These are phyloP conservation scores for Ochlodes sylvanus DNA, from an alignment of 2,888 invertebrate species.

Conservation along the genomic window DNA sequence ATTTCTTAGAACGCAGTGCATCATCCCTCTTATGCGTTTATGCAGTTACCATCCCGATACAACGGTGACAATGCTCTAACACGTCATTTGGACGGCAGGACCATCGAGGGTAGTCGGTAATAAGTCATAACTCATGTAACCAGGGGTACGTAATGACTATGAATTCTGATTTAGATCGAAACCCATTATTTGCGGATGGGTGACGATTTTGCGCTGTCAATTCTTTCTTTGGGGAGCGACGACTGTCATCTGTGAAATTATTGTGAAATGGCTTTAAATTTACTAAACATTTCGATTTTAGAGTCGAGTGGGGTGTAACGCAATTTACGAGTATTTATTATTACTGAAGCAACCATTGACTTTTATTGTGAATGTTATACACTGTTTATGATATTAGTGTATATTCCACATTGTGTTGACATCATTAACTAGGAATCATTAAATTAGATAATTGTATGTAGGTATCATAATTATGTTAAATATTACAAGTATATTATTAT, in stretches of 20 bases:
- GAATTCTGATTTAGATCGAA: conserved; percentile 70
- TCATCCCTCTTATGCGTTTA: conserved; percentile 31
- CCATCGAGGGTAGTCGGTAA: conserved; percentile 66
- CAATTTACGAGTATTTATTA: too few relatives aligned
- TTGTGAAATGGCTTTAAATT: conserved; percentile 59
- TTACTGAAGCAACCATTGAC: too few relatives aligned
- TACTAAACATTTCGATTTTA: conserved; percentile 38
- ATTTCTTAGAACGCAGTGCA: not conserved
- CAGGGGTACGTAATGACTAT: conserved; percentile 68
- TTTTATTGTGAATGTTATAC: too few relatives aligned
- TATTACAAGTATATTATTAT: too few relatives aligned
- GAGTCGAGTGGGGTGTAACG: not conserved
- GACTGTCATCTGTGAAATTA: conserved; percentile 72
- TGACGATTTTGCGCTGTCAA: conserved; percentile 61
- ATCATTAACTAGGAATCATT: too few relatives aligned
- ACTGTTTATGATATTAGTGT: too few relatives aligned
- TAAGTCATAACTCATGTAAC: conserved; percentile 80
- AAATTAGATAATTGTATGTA: too few relatives aligned
- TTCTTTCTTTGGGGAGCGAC: conserved; percentile 44
- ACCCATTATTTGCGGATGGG: conserved; percentile 65
- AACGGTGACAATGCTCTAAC: conserved; percentile 80
- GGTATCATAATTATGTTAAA: too few relatives aligned
- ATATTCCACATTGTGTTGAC: too few relatives aligned
- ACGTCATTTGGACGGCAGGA: conserved; percentile 75
- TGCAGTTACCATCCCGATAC: conserved; percentile 66